Evolutionary conservation across 2,797 vertebrate species (phyloP).

Genomic region (Philypnodon macrostomus): DNA sequence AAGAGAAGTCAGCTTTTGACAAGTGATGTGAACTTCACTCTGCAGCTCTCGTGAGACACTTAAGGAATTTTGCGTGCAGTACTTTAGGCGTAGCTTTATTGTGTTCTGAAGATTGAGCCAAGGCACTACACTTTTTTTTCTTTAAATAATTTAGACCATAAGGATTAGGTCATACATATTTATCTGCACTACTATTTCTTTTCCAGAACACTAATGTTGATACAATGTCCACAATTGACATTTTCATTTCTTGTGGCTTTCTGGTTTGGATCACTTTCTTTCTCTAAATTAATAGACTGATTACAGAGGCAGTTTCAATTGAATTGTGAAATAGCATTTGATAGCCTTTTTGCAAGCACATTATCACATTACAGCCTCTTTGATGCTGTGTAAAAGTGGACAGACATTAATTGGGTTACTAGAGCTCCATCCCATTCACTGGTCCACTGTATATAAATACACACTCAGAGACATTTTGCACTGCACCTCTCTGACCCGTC

Average conservation of each 20-base stretch:
- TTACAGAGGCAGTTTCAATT: background rate
- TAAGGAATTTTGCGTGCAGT: conserved; percentile 21
- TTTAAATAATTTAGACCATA: conserved; percentile 10
- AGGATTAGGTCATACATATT: conserved; percentile 32
- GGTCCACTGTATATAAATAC: conserved; percentile 62
- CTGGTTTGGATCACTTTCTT: background rate
- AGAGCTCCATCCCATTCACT: conserved; percentile 55
- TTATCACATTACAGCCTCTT: background rate
- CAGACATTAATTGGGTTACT: conserved; percentile 70
- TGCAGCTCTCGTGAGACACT: conserved; percentile 48
- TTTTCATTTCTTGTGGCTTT: background rate
- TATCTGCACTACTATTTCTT: conserved; percentile 7
- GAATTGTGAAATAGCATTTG: background rate
- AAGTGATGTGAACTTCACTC: conserved; percentile 58
- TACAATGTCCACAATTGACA: conserved; percentile 10
- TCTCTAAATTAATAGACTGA: background rate
- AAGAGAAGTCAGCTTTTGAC: conserved; percentile 46
- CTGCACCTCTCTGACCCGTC: conserved; percentile 67
- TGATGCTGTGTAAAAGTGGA: conserved; percentile 32
- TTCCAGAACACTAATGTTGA: conserved; percentile 4
- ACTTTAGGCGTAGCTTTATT: conserved; percentile 12
- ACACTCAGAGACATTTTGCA: conserved; percentile 63
- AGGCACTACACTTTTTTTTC: conserved; percentile 8
- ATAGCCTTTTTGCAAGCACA: background rate
- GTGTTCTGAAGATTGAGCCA: conserved; percentile 13